Percentiles rank a stretch among this genome's conserved stretches.
These are phyloP conservation scores for Burhinus oedicnemus DNA, from an alignment of 2,113 vertebrate genomes.

Conservation along the genomic window DNA sequence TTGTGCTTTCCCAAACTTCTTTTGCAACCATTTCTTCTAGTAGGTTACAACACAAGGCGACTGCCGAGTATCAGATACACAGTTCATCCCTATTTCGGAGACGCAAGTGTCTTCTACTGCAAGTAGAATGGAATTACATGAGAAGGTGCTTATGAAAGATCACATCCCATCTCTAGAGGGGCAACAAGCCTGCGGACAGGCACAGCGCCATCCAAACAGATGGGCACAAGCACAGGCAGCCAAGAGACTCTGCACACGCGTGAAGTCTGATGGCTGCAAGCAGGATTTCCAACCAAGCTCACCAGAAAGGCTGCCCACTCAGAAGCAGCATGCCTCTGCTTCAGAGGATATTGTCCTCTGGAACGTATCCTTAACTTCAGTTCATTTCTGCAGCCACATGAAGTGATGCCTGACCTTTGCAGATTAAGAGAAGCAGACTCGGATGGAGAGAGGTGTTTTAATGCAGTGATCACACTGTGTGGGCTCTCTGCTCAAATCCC, in stretches of 20 bases:
- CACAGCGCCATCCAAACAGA: neutral
- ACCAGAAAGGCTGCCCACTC: neutral
- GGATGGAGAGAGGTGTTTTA: neutral
- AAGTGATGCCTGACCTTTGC: neutral
- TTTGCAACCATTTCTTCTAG: neutral
- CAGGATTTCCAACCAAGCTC: neutral
- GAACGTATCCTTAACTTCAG: neutral
- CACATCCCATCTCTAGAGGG: neutral
- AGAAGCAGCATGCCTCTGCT: neutral
- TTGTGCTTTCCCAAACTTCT: neutral
- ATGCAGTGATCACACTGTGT: neutral
- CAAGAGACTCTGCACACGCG: rapidly evolving
- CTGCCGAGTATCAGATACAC: neutral
- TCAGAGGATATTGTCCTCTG: neutral
- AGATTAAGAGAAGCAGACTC: neutral
- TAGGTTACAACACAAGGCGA: neutral
- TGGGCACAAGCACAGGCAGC: neutral
- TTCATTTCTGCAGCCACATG: neutral
- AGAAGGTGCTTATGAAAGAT: neutral
- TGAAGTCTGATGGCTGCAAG: neutral
- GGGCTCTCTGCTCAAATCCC: neutral
- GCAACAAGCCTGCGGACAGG: neutral
- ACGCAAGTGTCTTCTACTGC: no score
- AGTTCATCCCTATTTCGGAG: rapidly evolving
- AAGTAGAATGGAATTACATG: neutral